Evolutionary conservation across 2,113 vertebrate genomes (phyloP).

Genomic region (Saguinus imperator): DNA sequence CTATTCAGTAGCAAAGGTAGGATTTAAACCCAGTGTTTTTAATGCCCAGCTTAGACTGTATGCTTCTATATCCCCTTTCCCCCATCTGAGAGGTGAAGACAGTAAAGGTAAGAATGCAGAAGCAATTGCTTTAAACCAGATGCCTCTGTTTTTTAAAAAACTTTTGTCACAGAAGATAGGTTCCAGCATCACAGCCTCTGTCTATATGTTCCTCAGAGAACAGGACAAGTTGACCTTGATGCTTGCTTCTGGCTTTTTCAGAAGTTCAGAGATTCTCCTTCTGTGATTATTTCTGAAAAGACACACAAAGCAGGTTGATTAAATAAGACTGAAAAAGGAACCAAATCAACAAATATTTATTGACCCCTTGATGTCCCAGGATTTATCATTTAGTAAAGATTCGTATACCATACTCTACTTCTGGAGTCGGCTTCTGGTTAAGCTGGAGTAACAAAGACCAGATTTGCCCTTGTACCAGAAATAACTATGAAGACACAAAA

Average conservation of each 20-base stretch:
- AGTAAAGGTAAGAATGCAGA: neutral
- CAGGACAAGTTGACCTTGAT: neutral
- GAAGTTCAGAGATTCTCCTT: neutral
- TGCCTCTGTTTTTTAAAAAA: neutral
- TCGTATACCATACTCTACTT: neutral
- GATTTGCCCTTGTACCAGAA: neutral
- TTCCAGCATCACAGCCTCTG: neutral
- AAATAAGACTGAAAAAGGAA: neutral
- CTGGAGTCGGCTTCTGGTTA: neutral
- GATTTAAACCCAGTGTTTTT: neutral
- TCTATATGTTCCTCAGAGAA: neutral
- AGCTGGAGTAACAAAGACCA: neutral
- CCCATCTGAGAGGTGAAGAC: neutral
- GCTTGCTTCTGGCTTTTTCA: neutral
- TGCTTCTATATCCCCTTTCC: neutral
- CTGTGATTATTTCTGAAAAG: neutral
- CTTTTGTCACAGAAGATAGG: neutral
- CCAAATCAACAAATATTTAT: neutral
- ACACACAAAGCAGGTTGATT: neutral
- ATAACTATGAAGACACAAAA: neutral
- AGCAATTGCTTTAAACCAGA: neutral
- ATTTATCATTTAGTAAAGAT: neutral
- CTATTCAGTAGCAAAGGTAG: neutral
- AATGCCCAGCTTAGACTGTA: accelerated
- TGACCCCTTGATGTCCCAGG: neutral